phyloP scores from a whole-genome alignment of 2,113 vertebrate species.

The Tenebrosternarchus preto region DNA sequence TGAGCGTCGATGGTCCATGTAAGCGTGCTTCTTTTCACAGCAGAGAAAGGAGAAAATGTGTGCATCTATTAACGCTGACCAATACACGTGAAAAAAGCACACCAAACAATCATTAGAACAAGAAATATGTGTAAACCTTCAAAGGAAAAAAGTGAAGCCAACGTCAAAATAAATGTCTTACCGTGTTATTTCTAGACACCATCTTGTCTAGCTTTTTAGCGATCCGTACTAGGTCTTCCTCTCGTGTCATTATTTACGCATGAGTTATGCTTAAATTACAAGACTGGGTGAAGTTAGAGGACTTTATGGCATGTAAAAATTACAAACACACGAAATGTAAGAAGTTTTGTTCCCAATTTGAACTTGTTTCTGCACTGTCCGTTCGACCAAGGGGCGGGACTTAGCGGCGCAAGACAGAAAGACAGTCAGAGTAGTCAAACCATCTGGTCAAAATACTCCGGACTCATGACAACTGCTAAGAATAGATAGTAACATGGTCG shows the following conservation, averaged over 20 bases:
- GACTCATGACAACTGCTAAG: constrained; percentile 72
- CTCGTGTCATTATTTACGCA: constrained; percentile 80
- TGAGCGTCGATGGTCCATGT: neutral
- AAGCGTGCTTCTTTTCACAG: neutral
- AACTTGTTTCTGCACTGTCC: constrained; percentile 61
- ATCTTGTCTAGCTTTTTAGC: constrained; percentile 94
- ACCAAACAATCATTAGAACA: neutral
- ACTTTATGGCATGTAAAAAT: constrained; percentile 9
- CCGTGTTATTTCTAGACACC: constrained; percentile 92
- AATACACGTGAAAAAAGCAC: too few species aligned
- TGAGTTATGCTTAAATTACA: constrained; percentile 49
- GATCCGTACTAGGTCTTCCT: constrained; percentile 87
- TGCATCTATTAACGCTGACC: neutral
- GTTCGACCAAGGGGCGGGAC: constrained; percentile 70
- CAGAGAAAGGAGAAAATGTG: neutral
- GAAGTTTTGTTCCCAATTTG: constrained; percentile 60
- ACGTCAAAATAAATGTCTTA: constrained; percentile 75
- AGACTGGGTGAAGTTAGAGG: neutral
- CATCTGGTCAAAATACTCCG: constrained; percentile 17
- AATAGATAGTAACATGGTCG: constrained; percentile 61
- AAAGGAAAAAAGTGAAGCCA: neutral
- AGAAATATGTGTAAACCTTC: neutral
- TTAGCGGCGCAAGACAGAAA: constrained; percentile 41
- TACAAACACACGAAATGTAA: constrained; percentile 2
- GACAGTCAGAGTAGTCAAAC: constrained; percentile 33